Base-by-base conservation (phyloP, 2,113 vertebrate species). In the Heterotilapia buettikoferi region DNA sequence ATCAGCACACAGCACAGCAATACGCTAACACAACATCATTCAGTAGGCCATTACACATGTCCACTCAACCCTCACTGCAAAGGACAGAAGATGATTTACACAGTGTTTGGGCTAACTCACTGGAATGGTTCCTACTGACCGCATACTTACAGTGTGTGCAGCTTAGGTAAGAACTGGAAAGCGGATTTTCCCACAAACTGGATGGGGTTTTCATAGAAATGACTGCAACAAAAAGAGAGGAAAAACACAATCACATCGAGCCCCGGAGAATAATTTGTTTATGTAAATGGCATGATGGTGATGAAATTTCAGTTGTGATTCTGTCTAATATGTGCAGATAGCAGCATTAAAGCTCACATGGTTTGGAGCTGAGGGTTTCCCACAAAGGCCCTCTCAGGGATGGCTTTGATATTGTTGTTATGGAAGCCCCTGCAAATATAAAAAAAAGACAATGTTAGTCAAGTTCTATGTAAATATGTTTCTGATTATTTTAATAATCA, bases 171-270 rank as follows among this genome's bases (percentile, higher is more conserved):
- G 95, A 97, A 97, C 96, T 98, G 98, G 97, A 99, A 99, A 9
- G 98, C 98, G 1, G 98, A 98, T 84, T 96, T 97, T 87, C 98
- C 98, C 92, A 99, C 98, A 93, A 96, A 98, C 97, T 98, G 98
- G 97, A 99, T 99, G n/a, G 98, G 98, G 85, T 99, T 99, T 93
- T 98, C 98, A 31, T 98, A 99, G 87, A 99, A 99, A 87, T 99
- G 97, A 93, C 98, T 99, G 96, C 68, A 80, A 90, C 66, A 94
- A 57, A 40, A 84, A 84, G 18, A 85, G 19, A 21, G 13, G 38
- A 0, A 6, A 7, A 12, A 1, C 10, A 83, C 76, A 73, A 19
- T 38, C 16, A 16, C 52, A 38, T 79, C 21, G n/a, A 78, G 19
- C 43, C 63, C 14, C 36, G 83, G n/a, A 31, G 24, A 66, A 80